phyloP scores from a whole-genome alignment of 1,140 invertebrate species.

The Pogonomyrmex californicus region DNA sequence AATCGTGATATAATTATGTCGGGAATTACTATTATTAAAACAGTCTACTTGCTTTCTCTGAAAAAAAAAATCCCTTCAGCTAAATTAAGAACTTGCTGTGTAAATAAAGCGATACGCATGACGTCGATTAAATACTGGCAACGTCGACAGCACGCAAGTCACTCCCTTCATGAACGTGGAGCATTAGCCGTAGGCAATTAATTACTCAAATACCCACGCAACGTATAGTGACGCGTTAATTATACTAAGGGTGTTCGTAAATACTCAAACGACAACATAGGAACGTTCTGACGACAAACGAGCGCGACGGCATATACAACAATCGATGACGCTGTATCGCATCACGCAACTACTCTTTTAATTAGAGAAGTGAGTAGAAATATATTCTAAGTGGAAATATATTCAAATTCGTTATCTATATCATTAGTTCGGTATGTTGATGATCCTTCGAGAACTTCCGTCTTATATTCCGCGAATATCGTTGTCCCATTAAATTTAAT shows the following conservation, averaged over 20 bases:
- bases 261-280: constrained; percentile 43
- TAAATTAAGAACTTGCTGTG: constrained; percentile 55
- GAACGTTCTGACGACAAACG: constrained; percentile 33
- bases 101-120: constrained; percentile 57
- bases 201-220: constrained; percentile 71
- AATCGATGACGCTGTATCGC: constrained; percentile 19
- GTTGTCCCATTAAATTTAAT: constrained; percentile 17
- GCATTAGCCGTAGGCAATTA: constrained; percentile 71
- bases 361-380: constrained; percentile 14
- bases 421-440: background rate
- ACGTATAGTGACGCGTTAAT: constrained; percentile 59
- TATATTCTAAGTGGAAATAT: background rate
- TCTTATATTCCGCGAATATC: background rate
- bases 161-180: constrained; percentile 65
- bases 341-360: constrained; percentile 25
- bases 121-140: constrained; percentile 47
- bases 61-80: constrained; percentile 8
- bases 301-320: constrained; percentile 1
- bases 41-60: background rate
- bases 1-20: constrained; percentile 12
- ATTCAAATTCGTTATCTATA: background rate
- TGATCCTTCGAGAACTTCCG: too few species aligned
- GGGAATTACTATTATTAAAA: constrained; percentile 41
- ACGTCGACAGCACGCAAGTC: constrained; percentile 73
- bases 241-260: constrained; percentile 56